Base-by-base conservation (phyloP, 2,113 vertebrate species). In the Trochalopteron elliotii region DNA sequence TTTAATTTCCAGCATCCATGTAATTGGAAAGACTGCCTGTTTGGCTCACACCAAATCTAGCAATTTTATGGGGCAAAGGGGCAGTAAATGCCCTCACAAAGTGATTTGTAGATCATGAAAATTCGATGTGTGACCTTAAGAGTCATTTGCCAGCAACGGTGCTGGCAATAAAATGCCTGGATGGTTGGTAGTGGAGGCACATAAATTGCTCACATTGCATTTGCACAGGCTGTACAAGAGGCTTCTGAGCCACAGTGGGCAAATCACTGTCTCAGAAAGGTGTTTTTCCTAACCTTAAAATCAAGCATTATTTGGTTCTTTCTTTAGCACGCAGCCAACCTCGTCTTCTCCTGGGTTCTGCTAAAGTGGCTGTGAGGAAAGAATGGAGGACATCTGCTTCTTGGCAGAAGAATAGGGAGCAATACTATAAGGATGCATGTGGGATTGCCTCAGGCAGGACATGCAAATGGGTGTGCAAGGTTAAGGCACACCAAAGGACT, bases 61-160 rank as follows among this genome's bases (percentile, higher is more conserved):
- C 2, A 2, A 11, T 78, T 95, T 96, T 92, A 96, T 93, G 90
- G 83, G 87, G 64, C 35, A 70, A 90, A 74, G 69, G 68, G 52
- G 83, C 76, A 90, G 44, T 84, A 85, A 93, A 83, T 28, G 44
- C 63, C 72, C 79, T 93, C 68, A 59, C 27, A 56, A 75, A 83
- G 75, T 55, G 84, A 95, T 90, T 93, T 95, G 93, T 88, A 89
- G 85, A 53, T 92, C 42, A 82, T 92, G 89, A 97, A 96, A 96
- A 84, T 33, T 59, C 56, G 37, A 8, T 10, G 24, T 57, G 74
- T 92, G 94, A 96, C 96, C 95, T 93, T 95, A 94, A 78, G 56
- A 85, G 72, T 74, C 5, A 77, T 83, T 75, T 78, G 68, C 60
- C 47, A 68, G 85, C n/a, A 40, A 23, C 0, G 52, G 52, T 25